A percentile compares a stretch with the other conserved stretches of the same genome.
Conservation (phyloP, 2,888 invertebrate genomes). For the Watsonalla binaria region DNA sequence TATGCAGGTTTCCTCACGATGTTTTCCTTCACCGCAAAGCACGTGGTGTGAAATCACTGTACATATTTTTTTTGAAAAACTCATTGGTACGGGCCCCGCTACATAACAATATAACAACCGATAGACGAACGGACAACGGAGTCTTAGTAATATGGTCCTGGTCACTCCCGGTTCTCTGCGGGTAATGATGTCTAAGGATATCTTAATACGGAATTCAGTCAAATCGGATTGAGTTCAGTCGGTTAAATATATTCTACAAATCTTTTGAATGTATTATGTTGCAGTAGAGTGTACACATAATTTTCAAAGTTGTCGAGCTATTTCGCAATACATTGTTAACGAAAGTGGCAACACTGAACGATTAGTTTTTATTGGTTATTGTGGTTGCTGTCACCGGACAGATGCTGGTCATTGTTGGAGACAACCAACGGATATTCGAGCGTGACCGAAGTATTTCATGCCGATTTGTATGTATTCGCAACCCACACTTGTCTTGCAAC, state of each 20-base stretch:
- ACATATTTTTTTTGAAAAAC: too few species aligned
- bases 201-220: neutral
- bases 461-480: conserved; percentile 12
- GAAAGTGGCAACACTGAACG: conserved; percentile 1
- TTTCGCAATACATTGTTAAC: neutral
- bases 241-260: neutral
- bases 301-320: neutral
- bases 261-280: neutral
- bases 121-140: too few species aligned
- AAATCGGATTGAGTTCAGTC: too few species aligned
- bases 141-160: too few species aligned
- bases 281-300: neutral
- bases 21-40: too few species aligned
- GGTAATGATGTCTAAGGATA: neutral
- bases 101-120: too few species aligned
- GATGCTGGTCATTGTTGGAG: conserved; percentile 7
- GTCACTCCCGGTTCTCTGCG: too few species aligned
- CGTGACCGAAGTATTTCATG: conserved; percentile 30
- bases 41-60: too few species aligned
- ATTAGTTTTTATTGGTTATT: neutral
- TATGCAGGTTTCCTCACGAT: too few species aligned
- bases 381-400: neutral
- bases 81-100: too few species aligned
- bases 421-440: conserved; percentile 17
- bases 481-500: neutral